These are phyloP conservation scores for Pterocles orientalis DNA, from an alignment of 2,113 vertebrate genomes.

Conservation along the genomic window DNA sequence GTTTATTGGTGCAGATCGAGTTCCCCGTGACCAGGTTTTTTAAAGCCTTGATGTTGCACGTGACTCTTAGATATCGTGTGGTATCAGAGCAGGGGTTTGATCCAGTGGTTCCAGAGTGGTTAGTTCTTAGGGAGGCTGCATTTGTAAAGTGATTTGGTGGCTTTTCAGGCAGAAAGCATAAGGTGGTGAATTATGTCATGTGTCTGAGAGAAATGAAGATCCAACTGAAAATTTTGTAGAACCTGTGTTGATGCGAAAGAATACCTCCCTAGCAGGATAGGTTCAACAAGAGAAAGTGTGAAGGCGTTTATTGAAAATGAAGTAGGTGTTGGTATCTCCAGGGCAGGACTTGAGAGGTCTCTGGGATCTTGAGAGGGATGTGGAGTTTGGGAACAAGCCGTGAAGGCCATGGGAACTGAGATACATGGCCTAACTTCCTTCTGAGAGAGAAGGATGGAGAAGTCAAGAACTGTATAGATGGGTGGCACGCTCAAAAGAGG, in stretches of 20 bases:
- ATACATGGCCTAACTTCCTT: background rate
- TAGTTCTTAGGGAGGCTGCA: background rate
- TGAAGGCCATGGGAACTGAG: background rate
- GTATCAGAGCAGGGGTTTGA: background rate
- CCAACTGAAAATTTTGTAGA: background rate
- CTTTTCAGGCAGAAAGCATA: background rate
- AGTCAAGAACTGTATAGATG: background rate
- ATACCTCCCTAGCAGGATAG: background rate
- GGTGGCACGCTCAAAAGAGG: background rate
- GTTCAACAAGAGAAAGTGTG: background rate
- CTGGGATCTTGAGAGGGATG: background rate
- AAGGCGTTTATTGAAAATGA: background rate
- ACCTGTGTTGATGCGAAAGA: background rate
- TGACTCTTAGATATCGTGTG: background rate
- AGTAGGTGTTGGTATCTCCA: background rate
- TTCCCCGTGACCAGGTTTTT: background rate
- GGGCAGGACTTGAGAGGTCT: background rate
- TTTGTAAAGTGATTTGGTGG: background rate
- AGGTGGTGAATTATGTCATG: background rate
- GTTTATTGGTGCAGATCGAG: background rate
- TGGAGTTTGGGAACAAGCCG: background rate
- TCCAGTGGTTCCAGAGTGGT: background rate
- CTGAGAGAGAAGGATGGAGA: background rate
- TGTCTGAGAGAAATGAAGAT: background rate
- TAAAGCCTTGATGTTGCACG: background rate